Percentiles rank a stretch among this genome's conserved stretches.
phyloP scores from a whole-genome alignment of 1,140 invertebrate species.

The Drosophila lowei region DNA sequence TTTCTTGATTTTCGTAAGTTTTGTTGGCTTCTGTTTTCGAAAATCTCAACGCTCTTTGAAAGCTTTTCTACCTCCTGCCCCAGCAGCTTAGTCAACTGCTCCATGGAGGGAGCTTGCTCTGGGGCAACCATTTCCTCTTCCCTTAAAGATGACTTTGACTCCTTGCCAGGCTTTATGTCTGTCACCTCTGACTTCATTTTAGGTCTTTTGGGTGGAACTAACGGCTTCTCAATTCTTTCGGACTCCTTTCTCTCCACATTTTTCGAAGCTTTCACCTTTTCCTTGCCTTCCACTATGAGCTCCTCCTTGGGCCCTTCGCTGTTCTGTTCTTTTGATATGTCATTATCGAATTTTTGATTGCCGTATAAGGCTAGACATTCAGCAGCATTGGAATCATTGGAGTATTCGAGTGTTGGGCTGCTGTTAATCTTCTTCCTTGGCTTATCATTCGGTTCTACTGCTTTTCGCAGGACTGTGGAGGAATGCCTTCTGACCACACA shows the following conservation, averaged over 20 bases:
- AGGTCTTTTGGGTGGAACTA: no score
- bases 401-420: no score
- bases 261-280: neutral
- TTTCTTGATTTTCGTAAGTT: no score
- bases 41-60: no score
- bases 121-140: neutral
- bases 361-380: neutral
- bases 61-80: no score
- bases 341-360: neutral
- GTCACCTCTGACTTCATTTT: neutral
- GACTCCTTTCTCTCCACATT: neutral
- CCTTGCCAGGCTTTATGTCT: neutral
- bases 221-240: no score
- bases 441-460: neutral
- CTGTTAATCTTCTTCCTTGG: neutral
- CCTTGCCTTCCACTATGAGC: neutral
- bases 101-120: neutral
- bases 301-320: neutral
- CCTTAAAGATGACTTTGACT: no score
- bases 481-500: conserved; percentile 1
- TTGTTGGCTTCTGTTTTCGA: no score
- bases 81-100: neutral
- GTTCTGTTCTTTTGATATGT: neutral
- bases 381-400: neutral
- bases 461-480: neutral